Percentiles rank a stretch among this genome's conserved stretches.
These are phyloP conservation scores for Vipera latastei DNA, from an alignment of 2,797 vertebrate species.

Conservation along the genomic window DNA sequence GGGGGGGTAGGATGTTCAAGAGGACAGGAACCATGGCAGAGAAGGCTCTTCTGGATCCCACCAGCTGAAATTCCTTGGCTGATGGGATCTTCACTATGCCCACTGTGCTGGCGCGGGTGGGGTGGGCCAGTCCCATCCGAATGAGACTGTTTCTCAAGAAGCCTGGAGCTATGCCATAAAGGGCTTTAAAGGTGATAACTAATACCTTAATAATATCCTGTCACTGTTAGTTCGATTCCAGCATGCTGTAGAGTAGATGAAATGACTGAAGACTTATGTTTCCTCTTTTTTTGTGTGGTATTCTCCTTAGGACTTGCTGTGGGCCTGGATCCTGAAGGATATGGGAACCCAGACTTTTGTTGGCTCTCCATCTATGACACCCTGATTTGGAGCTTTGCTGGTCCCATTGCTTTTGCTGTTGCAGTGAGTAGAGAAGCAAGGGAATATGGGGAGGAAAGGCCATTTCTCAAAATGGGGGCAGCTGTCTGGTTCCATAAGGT, in stretches of 20 bases:
- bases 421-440: conserved; percentile 74
- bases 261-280: not conserved
- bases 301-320: conserved; percentile 84
- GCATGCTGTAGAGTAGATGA: not conserved
- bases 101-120: not conserved
- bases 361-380: conserved; percentile 94
- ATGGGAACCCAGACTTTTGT: conserved; percentile 94
- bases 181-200: not conserved
- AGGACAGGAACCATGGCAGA: not conserved
- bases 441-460: not conserved
- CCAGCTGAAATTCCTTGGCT: not conserved
- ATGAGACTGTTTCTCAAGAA: not conserved
- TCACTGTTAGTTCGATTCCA: not conserved
- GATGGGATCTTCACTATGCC: not conserved
- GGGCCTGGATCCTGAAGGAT: conserved; percentile 92
- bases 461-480: not conserved
- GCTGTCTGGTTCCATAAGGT: no score
- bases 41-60: not conserved
- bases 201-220: not conserved
- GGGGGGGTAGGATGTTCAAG: not conserved
- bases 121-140: not conserved
- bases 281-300: not conserved
- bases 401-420: conserved; percentile 82
- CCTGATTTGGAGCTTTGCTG: conserved; percentile 92
- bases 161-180: not conserved